phyloP scores from a whole-genome alignment of 2,113 vertebrate genomes.

The Poeciliopsis retropinna region DNA sequence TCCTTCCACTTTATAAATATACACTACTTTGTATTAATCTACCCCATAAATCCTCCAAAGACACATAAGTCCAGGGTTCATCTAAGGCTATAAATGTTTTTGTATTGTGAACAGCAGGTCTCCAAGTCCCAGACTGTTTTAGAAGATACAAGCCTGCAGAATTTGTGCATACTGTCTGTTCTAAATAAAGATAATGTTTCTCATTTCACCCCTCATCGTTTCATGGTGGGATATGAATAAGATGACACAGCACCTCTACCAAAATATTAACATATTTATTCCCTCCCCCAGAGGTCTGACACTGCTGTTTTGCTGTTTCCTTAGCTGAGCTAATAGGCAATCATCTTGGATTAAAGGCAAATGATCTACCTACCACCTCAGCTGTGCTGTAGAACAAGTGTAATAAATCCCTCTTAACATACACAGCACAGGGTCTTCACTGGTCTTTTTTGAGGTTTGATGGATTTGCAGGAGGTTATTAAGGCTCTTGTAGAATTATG shows the following conservation, averaged over 20 bases:
- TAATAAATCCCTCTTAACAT: conserved; percentile 6
- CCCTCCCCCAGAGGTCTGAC: conserved; percentile 42
- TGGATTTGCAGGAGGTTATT: neutral
- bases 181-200: conserved; percentile 13
- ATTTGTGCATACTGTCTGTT: conserved; percentile 13
- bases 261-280: conserved; percentile 52
- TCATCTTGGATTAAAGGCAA: conserved; percentile 64
- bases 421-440: neutral
- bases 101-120: neutral
- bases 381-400: conserved; percentile 27
- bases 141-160: conserved; percentile 10
- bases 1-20: neutral
- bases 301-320: conserved; percentile 52
- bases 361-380: conserved; percentile 38
- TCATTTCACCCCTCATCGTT: conserved; percentile 7
- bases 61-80: neutral
- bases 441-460: conserved; percentile 16
- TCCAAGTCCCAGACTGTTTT: conserved; percentile 15
- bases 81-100: neutral
- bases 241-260: conserved; percentile 35
- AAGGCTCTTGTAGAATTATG: neutral
- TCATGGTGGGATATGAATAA: conserved; percentile 9
- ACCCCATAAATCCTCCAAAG: neutral
- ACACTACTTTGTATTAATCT: neutral
- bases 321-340: conserved; percentile 51